Conservation (phyloP, 2,888 invertebrate genomes). For the Pseudococcus viburni region DNA sequence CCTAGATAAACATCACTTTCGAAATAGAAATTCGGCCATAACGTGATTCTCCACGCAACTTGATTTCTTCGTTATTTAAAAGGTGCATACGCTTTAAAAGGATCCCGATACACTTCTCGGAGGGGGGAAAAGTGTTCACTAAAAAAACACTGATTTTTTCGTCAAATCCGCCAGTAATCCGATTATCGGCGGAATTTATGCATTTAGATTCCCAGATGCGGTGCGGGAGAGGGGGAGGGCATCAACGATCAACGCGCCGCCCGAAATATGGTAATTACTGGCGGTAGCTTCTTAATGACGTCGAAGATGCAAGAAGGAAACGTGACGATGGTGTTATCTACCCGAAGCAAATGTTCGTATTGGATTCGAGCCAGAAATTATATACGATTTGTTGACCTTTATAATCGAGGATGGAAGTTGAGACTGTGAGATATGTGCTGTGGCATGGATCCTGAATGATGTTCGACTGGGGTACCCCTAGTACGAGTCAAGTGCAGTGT, state of each 20-base stretch:
- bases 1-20: background rate
- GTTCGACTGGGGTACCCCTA: background rate
- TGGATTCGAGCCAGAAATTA: constrained; percentile 1
- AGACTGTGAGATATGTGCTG: background rate
- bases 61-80: background rate
- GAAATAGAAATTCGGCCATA: background rate
- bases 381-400: constrained; percentile 3
- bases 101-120: background rate
- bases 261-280: constrained; percentile 22
- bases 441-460: background rate
- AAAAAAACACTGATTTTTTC: background rate
- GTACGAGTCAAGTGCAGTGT: background rate
- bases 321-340: constrained; percentile 17
- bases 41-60: background rate
- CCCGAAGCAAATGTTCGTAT: background rate
- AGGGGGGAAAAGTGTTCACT: background rate
- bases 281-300: constrained; percentile 12
- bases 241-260: background rate
- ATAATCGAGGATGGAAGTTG: background rate
- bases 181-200: constrained; percentile 21
- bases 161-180: constrained; percentile 11
- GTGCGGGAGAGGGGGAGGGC: background rate
- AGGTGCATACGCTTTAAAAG: background rate
- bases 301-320: constrained; percentile 2
- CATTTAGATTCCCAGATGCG: background rate